A percentile compares a stretch with the other conserved stretches of the same genome.
Evolutionary conservation across 1,140 invertebrate genomes (phyloP).

Genomic region (Trichonephila inaurata): DNA sequence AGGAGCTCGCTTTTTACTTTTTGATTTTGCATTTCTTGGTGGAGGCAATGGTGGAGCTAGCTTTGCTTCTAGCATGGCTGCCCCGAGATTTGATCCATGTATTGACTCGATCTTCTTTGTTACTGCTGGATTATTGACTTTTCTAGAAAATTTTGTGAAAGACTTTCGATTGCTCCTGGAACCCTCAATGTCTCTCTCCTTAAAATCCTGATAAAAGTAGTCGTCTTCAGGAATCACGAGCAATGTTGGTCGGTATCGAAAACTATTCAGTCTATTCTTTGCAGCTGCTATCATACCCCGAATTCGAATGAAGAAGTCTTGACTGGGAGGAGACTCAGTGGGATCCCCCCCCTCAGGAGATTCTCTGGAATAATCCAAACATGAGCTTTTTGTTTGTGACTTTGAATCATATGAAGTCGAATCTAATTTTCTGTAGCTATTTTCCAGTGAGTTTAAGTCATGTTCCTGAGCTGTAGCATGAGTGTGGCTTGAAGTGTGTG

Average conservation of each 20-base stretch:
- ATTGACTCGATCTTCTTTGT: conserved; percentile 58
- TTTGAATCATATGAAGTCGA: neutral
- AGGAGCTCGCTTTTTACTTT: conserved; percentile 61
- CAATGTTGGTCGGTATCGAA: conserved; percentile 89
- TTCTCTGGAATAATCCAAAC: neutral
- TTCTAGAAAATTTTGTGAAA: conserved; percentile 50
- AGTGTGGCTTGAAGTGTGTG: neutral
- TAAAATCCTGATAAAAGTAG: conserved; percentile 76
- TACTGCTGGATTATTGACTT: neutral
- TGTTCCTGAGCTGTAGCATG: neutral
- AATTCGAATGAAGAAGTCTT: conserved; percentile 92
- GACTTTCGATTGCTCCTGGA: neutral
- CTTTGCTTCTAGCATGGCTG: conserved; percentile 66
- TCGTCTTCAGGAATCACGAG: conserved; percentile 91
- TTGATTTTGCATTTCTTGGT: conserved; percentile 32
- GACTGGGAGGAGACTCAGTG: conserved; percentile 85
- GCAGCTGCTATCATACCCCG: conserved; percentile 92
- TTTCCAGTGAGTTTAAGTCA: neutral
- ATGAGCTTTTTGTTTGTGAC: conserved; percentile 1
- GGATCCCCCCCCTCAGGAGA: neutral
- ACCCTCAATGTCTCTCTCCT: conserved; percentile 63
- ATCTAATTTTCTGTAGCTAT: neutral
- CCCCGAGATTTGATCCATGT: conserved; percentile 65
- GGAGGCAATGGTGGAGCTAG: conserved; percentile 66
- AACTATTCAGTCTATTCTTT: conserved; percentile 91